phyloP scores from a whole-genome alignment of 2,888 invertebrate genomes.

The Steromphala cineraria region DNA sequence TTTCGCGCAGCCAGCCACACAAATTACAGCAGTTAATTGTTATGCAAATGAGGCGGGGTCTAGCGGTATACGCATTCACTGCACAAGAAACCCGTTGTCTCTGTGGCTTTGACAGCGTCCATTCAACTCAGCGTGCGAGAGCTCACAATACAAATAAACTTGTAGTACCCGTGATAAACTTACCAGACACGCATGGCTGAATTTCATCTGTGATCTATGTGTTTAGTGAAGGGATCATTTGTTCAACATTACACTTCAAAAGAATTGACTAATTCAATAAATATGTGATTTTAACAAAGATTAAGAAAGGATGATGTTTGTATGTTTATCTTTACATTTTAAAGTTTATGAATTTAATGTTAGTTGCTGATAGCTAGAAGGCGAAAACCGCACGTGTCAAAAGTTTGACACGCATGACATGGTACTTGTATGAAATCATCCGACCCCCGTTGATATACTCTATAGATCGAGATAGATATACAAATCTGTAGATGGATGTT shows the following conservation, averaged over 20 bases:
- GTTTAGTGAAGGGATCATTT: background rate
- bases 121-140: slow-evolving; percentile 13
- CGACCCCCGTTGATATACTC: background rate
- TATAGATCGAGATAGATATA: too few relatives aligned
- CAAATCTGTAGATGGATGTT: too few relatives aligned
- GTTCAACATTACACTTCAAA: background rate
- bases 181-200: background rate
- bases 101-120: background rate
- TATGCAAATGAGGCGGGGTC: slow-evolving; percentile 22
- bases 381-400: too few relatives aligned
- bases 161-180: background rate
- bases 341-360: too few relatives aligned
- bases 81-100: slow-evolving; percentile 11
- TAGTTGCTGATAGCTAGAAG: too few relatives aligned
- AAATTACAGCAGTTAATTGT: slow-evolving; percentile 23
- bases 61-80: background rate
- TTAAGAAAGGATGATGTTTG: too few relatives aligned
- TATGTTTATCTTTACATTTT: too few relatives aligned
- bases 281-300: background rate
- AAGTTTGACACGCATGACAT: background rate
- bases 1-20: slow-evolving; percentile 10
- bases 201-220: slow-evolving; percentile 5
- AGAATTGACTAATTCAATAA: background rate
- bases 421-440: background rate
- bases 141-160: slow-evolving; percentile 13